These are phyloP conservation scores for Tinea trinotella DNA, from an alignment of 2,888 invertebrate species.

Conservation along the genomic window DNA sequence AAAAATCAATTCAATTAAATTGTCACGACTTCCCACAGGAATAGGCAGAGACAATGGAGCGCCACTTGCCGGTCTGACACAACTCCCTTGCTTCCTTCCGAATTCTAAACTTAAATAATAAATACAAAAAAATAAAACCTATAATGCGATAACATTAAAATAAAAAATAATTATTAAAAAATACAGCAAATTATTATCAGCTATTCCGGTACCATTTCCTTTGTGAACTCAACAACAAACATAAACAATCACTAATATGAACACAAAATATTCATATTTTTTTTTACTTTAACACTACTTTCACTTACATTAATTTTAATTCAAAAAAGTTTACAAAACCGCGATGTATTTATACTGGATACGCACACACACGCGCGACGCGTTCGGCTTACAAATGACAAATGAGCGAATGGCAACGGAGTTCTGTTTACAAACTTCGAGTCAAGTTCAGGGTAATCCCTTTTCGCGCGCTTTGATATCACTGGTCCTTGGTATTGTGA, in stretches of 20 bases:
- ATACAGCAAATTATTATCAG: constrained; percentile 37
- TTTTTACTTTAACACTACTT: not conserved
- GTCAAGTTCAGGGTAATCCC: constrained; percentile 15
- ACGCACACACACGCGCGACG: constrained; percentile 33
- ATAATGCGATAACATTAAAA: too few relatives aligned
- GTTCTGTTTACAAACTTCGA: constrained; percentile 45
- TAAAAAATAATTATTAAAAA: not conserved
- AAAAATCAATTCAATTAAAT: too few relatives aligned
- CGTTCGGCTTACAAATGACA: constrained; percentile 60
- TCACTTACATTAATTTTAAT: not conserved
- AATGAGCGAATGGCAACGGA: constrained; percentile 57
- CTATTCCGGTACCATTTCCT: constrained; percentile 48
- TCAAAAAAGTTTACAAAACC: constrained; percentile 26
- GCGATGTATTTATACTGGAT: constrained; percentile 35
- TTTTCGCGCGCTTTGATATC: not conserved
- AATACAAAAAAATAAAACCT: too few relatives aligned
- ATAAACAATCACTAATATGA: constrained; percentile 27
- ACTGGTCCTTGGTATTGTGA: not conserved
- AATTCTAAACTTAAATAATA: too few relatives aligned
- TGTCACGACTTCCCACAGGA: too few relatives aligned
- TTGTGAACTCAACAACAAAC: constrained; percentile 37
- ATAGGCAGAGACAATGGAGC: too few relatives aligned
- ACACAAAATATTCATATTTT: constrained; percentile 20
- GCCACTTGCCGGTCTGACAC: too few relatives aligned
- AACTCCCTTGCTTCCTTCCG: too few relatives aligned